These are phyloP conservation scores for Drosophila phalerata DNA, from an alignment of 2,888 invertebrate genomes.

Conservation along the genomic window DNA sequence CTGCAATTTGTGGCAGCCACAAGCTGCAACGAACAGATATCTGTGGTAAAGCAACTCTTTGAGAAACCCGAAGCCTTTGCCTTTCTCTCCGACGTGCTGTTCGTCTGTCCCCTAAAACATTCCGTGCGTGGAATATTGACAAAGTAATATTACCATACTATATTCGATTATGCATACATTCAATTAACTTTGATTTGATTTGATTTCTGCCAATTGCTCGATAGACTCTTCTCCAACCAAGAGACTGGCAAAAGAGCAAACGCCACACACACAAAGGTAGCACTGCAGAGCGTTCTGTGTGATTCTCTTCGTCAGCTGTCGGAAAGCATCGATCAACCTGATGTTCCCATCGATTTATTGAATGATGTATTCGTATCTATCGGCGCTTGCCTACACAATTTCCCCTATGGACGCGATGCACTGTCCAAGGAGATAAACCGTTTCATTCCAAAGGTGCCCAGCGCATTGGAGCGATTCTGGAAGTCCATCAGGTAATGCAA, in stretches of 20 bases:
- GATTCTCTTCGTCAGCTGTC: slow-evolving; percentile 60
- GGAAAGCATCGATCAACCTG: slow-evolving; percentile 23
- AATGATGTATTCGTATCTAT: slow-evolving; percentile 78
- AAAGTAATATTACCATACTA: slow-evolving; percentile 76
- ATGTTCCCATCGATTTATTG: slow-evolving; percentile 38
- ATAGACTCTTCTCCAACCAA: slow-evolving; percentile 57
- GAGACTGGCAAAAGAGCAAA: slow-evolving; percentile 18
- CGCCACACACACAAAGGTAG: slow-evolving; percentile 42
- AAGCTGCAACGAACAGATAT: slow-evolving; percentile 43
- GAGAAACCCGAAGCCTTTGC: not conserved
- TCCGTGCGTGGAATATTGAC: slow-evolving; percentile 84
- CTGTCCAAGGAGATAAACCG: slow-evolving; percentile 63
- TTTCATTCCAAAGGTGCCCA: slow-evolving; percentile 75
- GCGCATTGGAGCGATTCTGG: slow-evolving; percentile 75
- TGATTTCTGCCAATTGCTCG: too few relatives aligned
- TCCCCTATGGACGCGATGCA: slow-evolving; percentile 78
- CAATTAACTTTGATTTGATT: not conserved
- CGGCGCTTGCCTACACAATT: slow-evolving; percentile 83
- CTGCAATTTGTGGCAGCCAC: slow-evolving; percentile 35
- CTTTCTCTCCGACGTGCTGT: slow-evolving; percentile 83
- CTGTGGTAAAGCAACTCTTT: slow-evolving; percentile 22
- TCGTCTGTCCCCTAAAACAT: slow-evolving; percentile 84
- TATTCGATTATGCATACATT: not conserved
- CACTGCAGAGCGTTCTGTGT: slow-evolving; percentile 62
- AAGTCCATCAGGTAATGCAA: slow-evolving; percentile 66